Conservation (phyloP, 2,888 invertebrate genomes). For the Apodemia duryi region DNA sequence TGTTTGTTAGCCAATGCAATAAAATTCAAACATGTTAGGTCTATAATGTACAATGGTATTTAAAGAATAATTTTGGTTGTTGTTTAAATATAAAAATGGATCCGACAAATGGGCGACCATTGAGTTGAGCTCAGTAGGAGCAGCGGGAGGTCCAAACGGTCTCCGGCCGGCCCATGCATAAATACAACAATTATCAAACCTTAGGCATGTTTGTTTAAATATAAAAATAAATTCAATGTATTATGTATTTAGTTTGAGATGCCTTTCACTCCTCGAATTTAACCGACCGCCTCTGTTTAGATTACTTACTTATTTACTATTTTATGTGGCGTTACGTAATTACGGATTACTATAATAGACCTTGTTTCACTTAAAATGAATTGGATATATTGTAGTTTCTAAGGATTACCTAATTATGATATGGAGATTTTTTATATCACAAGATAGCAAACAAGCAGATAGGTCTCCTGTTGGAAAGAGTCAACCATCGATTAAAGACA, state of each 20-base stretch:
- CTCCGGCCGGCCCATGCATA: conserved; percentile 51
- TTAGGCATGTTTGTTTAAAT: conserved; percentile 36
- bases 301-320: background rate
- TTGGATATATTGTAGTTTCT: too few relatives aligned
- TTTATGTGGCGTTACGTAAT: background rate
- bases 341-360: too few relatives aligned
- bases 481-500: too few relatives aligned
- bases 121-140: conserved; percentile 42
- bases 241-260: background rate
- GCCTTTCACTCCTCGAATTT: background rate
- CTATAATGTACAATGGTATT: conserved; percentile 18
- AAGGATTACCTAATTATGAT: too few relatives aligned
- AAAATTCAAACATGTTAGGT: background rate
- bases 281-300: background rate
- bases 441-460: too few relatives aligned
- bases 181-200: conserved; percentile 57
- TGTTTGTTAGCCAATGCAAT: background rate
- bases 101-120: conserved; percentile 45
- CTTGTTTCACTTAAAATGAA: too few relatives aligned
- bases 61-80: conserved; percentile 63
- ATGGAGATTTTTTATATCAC: too few relatives aligned
- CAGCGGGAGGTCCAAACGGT: conserved; percentile 54
- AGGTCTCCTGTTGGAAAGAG: too few relatives aligned
- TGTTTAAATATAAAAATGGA: conserved; percentile 56
- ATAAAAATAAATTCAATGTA: conserved; percentile 15